These are phyloP conservation scores for Volucella zonaria DNA, from an alignment of 2,888 invertebrate genomes.

Conservation along the genomic window DNA sequence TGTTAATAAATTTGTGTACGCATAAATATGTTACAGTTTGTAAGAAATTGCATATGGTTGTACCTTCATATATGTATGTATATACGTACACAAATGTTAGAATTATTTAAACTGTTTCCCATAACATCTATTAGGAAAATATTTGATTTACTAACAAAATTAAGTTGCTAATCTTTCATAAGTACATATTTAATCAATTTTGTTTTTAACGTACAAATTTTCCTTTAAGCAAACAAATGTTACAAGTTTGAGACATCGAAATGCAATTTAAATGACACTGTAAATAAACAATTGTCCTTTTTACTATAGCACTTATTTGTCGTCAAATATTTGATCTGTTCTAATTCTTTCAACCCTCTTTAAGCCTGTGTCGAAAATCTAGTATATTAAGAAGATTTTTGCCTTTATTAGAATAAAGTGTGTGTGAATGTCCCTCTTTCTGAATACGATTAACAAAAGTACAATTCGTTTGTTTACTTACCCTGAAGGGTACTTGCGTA, in stretches of 20 bases:
- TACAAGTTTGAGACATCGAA: constrained; percentile 79
- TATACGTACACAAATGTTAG: too few relatives aligned
- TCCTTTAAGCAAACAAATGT: constrained; percentile 59
- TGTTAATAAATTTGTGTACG: too few relatives aligned
- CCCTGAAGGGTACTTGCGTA: constrained; percentile 53
- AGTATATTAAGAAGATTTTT: constrained; percentile 59
- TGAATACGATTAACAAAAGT: constrained; percentile 59
- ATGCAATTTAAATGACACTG: constrained; percentile 82
- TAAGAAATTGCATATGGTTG: too few relatives aligned
- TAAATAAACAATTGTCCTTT: constrained; percentile 82
- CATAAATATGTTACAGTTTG: too few relatives aligned
- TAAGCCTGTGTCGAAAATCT: constrained; percentile 36
- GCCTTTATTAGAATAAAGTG: constrained; percentile 48
- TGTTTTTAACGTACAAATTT: constrained; percentile 38
- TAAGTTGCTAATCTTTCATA: constrained; percentile 34
- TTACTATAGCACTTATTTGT: constrained; percentile 73
- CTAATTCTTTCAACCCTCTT: constrained; percentile 72
- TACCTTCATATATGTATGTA: too few relatives aligned
- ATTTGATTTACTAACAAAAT: constrained; percentile 2
- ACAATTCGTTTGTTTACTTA: constrained; percentile 64
- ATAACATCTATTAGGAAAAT: not conserved
- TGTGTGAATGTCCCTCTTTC: constrained; percentile 67
- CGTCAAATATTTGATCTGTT: constrained; percentile 72
- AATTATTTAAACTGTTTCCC: constrained; percentile 7
- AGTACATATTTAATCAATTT: constrained; percentile 40